phyloP scores from a whole-genome alignment of 2,888 invertebrate genomes.

The Theodoxus fluviatilis region DNA sequence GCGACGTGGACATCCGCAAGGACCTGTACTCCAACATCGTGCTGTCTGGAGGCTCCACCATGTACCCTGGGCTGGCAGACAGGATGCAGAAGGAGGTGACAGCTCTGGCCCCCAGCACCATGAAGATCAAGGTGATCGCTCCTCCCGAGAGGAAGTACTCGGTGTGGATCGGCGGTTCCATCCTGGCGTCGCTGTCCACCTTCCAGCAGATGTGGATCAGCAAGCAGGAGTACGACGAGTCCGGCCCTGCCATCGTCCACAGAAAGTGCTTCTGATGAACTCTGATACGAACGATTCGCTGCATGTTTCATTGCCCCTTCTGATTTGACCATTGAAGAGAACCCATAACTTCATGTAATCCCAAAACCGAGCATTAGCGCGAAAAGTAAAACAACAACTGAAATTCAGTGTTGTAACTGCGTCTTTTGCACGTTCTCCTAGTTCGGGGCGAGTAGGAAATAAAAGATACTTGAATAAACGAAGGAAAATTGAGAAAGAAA shows the following conservation, averaged over 20 bases:
- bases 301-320: too few relatives aligned
- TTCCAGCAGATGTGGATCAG: constrained; percentile 68
- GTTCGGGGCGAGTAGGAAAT: too few relatives aligned
- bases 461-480: too few relatives aligned
- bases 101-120: constrained; percentile 41
- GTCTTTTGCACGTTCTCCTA: too few relatives aligned
- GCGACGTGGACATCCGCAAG: constrained; percentile 50
- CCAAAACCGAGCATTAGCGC: too few relatives aligned
- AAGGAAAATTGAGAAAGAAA: too few relatives aligned
- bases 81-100: constrained; percentile 51
- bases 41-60: constrained; percentile 56
- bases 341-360: too few relatives aligned
- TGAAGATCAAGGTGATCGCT: constrained; percentile 7
- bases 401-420: too few relatives aligned
- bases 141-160: constrained; percentile 70
- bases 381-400: too few relatives aligned
- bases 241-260: constrained; percentile 93
- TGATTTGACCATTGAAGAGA: too few relatives aligned
- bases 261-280: constrained; percentile 98
- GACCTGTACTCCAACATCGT: constrained; percentile 52
- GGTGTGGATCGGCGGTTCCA: constrained; percentile 59
- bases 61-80: constrained; percentile 56
- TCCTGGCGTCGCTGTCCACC: constrained; percentile 70
- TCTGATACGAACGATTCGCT: too few relatives aligned
- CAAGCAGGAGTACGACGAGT: constrained; percentile 82